Base-by-base conservation (phyloP, 1,140 invertebrate species). In the Saccostrea echinata region DNA sequence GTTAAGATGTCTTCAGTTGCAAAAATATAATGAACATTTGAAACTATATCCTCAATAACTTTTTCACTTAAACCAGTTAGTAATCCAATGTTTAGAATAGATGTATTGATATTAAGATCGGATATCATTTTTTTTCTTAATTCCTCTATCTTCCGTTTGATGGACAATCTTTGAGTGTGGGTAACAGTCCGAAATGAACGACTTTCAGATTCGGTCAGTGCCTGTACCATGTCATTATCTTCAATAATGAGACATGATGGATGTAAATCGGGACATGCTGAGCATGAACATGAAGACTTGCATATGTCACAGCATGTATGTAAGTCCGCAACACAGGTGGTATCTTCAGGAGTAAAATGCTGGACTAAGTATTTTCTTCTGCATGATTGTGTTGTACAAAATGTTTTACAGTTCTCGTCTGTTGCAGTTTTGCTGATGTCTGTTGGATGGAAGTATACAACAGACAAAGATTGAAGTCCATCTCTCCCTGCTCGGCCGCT, bases 401-500 rank as follows among this genome's bases (percentile, higher is more conserved):
- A 84, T 64, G 24, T 35, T 55, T n/a, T 84, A 52, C 18, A 55
- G 6, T 64, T 57, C 12, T 57, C 57, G 30, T 84, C 84, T 84
- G 84, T 84, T 24, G 84, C 52, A 61, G 33, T 61, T 30, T 55
- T 84, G 84, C 53, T 84, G 9, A 61, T 61, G 53, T 84, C 84
- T 33, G 21, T 30, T 84, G 52, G 52, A 84, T 84, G 84, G 57
- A 61, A 84, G 27, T 84, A 84, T 27, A 84, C 8, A 61, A 84
- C 13, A 30, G 84, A 84, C n/a, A 84, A 52, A 57, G 84, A 57
- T 35, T n/a, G 11, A 11, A 55, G 1, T 11, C 84, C 87, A 30
- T 88, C 87, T n/a, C 87, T 16, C 18, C 53, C 87, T 57, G 76
- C 81, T 57, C 87, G 43, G 3, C 83, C 86, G 24, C 64, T 64